Evolutionary conservation across 2,888 invertebrate species (phyloP).

Genomic region (Hesperia comma): DNA sequence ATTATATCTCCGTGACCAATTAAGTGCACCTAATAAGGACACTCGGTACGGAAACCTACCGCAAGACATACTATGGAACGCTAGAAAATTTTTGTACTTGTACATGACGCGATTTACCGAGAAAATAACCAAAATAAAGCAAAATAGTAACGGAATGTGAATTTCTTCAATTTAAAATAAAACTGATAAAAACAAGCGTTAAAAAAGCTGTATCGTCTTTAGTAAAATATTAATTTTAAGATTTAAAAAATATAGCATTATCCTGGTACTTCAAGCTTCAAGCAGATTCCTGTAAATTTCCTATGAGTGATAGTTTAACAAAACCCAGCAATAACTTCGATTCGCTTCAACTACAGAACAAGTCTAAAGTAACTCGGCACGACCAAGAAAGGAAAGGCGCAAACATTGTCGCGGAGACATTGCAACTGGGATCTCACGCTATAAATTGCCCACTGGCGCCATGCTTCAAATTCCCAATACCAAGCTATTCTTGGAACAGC

Average conservation of each 20-base stretch:
- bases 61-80: slow-evolving; percentile 6
- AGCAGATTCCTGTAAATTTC: no score
- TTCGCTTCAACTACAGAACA: slow-evolving; percentile 15
- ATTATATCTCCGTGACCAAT: slow-evolving; percentile 33
- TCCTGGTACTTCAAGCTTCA: no score
- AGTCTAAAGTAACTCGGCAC: not conserved
- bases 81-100: not conserved
- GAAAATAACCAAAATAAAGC: no score
- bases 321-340: not conserved
- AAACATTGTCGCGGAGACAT: slow-evolving; percentile 25
- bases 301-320: not conserved
- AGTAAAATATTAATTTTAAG: no score
- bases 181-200: no score
- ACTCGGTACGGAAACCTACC: slow-evolving; percentile 19
- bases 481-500: slow-evolving; percentile 20
- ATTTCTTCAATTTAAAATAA: no score
- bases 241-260: no score
- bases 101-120: no score
- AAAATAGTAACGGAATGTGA: no score
- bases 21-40: slow-evolving; percentile 36
- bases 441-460: slow-evolving; percentile 32
- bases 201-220: no score
- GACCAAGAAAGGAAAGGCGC: slow-evolving; percentile 22
- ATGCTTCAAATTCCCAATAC: slow-evolving; percentile 31
- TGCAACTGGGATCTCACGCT: slow-evolving; percentile 22